Evolutionary conservation across 2,888 invertebrate species (phyloP), one percentile per base, ranked within the genome.

Genomic region (Mayetiola destructor): DNA sequence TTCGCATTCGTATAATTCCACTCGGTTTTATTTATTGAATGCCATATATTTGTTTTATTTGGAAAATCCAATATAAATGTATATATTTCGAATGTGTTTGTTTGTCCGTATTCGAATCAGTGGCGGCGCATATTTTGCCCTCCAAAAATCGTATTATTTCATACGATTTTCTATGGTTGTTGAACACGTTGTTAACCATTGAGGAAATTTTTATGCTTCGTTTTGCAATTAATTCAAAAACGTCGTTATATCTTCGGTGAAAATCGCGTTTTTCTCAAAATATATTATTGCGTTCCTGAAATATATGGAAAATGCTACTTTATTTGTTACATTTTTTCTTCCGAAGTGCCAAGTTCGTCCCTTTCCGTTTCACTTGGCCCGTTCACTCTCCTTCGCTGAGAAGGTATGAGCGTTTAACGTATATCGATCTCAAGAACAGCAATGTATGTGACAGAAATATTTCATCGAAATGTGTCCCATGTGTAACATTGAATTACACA

Each of bases 381-480:
- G n/a, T n/a, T n/a, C n/a, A n/a, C n/a, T n/a, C n/a, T 14, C 48
- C 14, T 23, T 23, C 10, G 4, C 16, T 48, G 48, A 16, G 27
- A 48, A 27, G n/a, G n/a, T n/a, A n/a, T n/a, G 32, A 48, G 27
- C 48, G 48, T 27, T 27, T 6, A 23, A 10, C 48, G 42, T 42
- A 42, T 42, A 14, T 10, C n/a, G 5, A 23, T 27, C 48, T 27
- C 48, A 27, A 48, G n/a, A n/a, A 48, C 27, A 48, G 53, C 56
- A 59, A 59, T 59, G 57, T 60, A 61, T 61, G 61, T 61, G 61
- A 64, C 64, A 61, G 68, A 67, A 68, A 71, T 72, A 72, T 70
- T 70, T 72, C 72, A 72, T 72, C 70, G 69, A 71, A 72, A 72
- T 72, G 71, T 69, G 69, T 72, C 72, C 71, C 72, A 66, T 62